Evolutionary conservation across 1,140 invertebrate genomes (phyloP).

Genomic region (Papilio aristodemus): DNA sequence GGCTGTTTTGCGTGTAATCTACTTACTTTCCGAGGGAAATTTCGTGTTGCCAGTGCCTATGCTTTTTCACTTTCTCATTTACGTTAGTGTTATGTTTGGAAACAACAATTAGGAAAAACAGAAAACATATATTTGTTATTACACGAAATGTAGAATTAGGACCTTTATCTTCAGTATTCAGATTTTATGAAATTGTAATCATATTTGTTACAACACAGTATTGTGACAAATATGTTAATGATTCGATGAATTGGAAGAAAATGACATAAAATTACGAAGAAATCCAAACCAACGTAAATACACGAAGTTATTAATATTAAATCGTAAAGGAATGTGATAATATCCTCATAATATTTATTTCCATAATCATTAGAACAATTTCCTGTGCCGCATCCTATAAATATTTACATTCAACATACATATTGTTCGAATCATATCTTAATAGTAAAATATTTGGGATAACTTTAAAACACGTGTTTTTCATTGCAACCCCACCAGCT

Average conservation of each 20-base stretch:
- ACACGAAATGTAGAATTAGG: not conserved
- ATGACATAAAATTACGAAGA: too few relatives aligned
- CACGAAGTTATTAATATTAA: too few relatives aligned
- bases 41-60: slow-evolving; percentile 10
- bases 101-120: not conserved
- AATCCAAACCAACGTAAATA: too few relatives aligned
- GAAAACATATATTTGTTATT: not conserved
- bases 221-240: too few relatives aligned
- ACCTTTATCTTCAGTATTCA: too few relatives aligned
- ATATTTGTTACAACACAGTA: too few relatives aligned
- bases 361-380: too few relatives aligned
- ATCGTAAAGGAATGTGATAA: too few relatives aligned
- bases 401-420: not conserved
- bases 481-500: not conserved
- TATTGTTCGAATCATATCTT: not conserved
- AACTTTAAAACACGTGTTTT: not conserved
- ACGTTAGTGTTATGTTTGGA: slow-evolving; percentile 13
- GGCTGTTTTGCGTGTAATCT: slow-evolving; percentile 22
- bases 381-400: not conserved
- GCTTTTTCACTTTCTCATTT: slow-evolving; percentile 4
- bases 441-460: not conserved
- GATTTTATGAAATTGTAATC: too few relatives aligned
- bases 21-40: slow-evolving; percentile 14
- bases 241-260: too few relatives aligned
- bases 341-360: too few relatives aligned